Evolutionary conservation across 2,888 invertebrate species (phyloP), one percentile per base, ranked within the genome.

Genomic region (Byasa hedistus): DNA sequence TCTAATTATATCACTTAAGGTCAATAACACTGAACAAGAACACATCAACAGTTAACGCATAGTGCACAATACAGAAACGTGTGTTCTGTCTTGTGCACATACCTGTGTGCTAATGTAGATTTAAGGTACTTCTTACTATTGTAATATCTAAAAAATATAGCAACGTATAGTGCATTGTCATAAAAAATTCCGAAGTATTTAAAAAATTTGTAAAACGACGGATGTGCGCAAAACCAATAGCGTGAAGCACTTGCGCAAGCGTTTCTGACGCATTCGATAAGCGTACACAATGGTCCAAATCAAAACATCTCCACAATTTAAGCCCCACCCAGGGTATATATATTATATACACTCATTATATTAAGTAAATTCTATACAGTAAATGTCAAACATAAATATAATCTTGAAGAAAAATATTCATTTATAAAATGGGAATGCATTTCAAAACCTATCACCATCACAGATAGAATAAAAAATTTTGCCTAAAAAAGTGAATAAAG

Each of bases 291-390:
- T 85, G 78, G 77, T 70, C 75, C 71, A 73, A 77, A 82, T 76
- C 85, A 85, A 86, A 88, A 88, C 86, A 87, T 64, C 68, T 66
- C 70, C 70, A 73, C 78, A 78, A 80, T 82, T 80, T 78, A 76
- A 71, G 72, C 73, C 70, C 71, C 71, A 67, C 70, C 72, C 71
- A 71, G 71, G 75, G 78, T 76, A 74, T 24, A 22, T 22, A 51
- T 44, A 19, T 44, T 15, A 12, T 39, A 12, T 12, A 39, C 17
- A 39, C 12, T 39, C 12, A 12, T 15, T 4, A 12, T 39, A 39
- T 39, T 39, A 15, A 39, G 39, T 39, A 39, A 15, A 39, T 39
- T 17, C 39, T 39, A 39, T 39, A 7, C 39, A 7, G 32, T 36
- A 36, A 7, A 10, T 36, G 8, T n/a, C n/a, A n/a, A n/a, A n/a